phyloP scores from a whole-genome alignment of 2,888 invertebrate species.

The Dasysyrphus albostriatus region DNA sequence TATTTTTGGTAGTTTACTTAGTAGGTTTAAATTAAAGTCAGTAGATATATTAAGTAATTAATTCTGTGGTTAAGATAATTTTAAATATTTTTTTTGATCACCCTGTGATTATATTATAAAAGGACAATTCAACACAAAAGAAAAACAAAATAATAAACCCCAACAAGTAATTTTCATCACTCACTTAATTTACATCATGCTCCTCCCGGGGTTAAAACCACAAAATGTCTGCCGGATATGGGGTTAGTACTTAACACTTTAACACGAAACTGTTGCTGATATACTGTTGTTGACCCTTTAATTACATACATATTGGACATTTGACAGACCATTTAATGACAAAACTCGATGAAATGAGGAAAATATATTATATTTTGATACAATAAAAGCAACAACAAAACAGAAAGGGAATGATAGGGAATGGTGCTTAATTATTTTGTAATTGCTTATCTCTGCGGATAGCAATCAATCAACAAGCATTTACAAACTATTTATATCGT shows the following conservation, averaged over 20 bases:
- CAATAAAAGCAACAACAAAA: background rate
- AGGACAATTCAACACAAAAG: background rate
- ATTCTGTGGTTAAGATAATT: no score
- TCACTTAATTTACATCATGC: conserved; percentile 26
- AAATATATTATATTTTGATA: conserved; percentile 23
- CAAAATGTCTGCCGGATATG: conserved; percentile 42
- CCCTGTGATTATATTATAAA: background rate
- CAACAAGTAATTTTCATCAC: conserved; percentile 31
- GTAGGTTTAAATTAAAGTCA: no score
- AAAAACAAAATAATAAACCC: background rate
- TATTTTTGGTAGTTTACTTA: no score
- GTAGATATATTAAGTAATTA: no score
- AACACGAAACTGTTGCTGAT: conserved; percentile 35
- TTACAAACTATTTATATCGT: conserved; percentile 37
- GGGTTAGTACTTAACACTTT: conserved; percentile 35
- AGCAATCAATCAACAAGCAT: conserved; percentile 63
- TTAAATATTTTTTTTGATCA: background rate
- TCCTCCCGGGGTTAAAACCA: conserved; percentile 22
- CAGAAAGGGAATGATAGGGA: conserved; percentile 19
- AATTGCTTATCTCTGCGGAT: conserved; percentile 65
- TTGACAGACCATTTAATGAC: conserved; percentile 34
- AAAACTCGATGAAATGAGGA: conserved; percentile 34
- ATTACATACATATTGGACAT: conserved; percentile 42
- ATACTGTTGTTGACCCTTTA: conserved; percentile 35
- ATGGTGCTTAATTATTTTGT: conserved; percentile 67